Evolutionary conservation across 2,797 vertebrate genomes (phyloP).

Genomic region (Hyperoplus lanceolatus): DNA sequence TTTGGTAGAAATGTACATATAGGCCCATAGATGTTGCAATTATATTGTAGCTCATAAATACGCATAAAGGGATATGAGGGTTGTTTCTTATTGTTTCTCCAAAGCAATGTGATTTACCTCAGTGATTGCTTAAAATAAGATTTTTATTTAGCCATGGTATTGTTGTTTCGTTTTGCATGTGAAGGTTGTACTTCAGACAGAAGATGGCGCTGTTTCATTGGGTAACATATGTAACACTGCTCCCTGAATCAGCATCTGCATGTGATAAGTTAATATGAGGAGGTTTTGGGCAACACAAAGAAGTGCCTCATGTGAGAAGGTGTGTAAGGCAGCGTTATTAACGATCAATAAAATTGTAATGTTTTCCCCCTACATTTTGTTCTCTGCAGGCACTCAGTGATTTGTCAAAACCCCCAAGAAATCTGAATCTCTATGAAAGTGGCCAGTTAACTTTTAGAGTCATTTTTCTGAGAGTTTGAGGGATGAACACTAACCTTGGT

Average conservation of each 20-base stretch:
- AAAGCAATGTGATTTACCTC: slow-evolving; percentile 20
- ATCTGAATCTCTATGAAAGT: neutral
- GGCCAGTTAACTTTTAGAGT: neutral
- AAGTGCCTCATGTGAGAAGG: slow-evolving; percentile 10
- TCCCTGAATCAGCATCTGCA: neutral
- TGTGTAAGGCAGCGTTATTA: slow-evolving; percentile 1
- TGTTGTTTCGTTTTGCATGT: neutral
- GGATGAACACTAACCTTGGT: neutral
- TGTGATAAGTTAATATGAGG: neutral
- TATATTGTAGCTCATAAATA: slow-evolving; percentile 6
- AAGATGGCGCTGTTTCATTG: slow-evolving; percentile 71
- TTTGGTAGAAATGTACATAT: neutral
- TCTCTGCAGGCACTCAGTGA: neutral
- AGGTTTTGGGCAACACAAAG: slow-evolving; percentile 3
- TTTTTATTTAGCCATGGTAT: slow-evolving; percentile 13
- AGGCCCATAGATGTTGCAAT: neutral
- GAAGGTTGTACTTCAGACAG: slow-evolving; percentile 44
- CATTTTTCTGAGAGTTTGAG: neutral
- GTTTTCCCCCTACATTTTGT: neutral
- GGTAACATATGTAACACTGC: neutral
- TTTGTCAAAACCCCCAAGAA: neutral
- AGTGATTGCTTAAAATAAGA: slow-evolving; percentile 21
- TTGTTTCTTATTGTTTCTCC: slow-evolving; percentile 18
- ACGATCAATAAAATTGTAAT: slow-evolving; percentile 35
- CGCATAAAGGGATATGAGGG: slow-evolving; percentile 30